These are phyloP conservation scores for Neogobius melanostomus DNA, from an alignment of 2,113 vertebrate genomes.

Conservation along the genomic window DNA sequence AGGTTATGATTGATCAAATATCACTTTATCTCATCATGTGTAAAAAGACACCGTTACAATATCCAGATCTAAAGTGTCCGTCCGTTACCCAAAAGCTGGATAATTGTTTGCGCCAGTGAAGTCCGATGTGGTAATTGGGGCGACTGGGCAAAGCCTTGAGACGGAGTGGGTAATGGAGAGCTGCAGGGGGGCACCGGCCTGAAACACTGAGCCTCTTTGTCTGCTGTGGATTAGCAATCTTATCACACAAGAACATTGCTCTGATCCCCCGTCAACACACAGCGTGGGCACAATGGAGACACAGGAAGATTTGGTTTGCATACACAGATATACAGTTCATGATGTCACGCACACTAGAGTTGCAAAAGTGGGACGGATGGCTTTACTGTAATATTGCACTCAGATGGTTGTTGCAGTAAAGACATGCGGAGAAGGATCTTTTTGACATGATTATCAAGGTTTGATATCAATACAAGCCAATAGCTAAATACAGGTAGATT, in stretches of 20 bases:
- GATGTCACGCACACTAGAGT: neutral
- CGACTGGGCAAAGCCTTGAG: conserved; percentile 47
- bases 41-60: conserved; percentile 23
- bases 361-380: neutral
- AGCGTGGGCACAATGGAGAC: conserved; percentile 27
- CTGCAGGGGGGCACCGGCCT: conserved; percentile 50
- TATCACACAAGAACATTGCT: conserved; percentile 68
- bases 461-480: too few species aligned
- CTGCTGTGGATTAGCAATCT: conserved; percentile 62
- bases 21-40: neutral
- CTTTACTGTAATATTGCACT: neutral
- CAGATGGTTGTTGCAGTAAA: too few species aligned
- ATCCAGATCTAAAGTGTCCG: conserved; percentile 27
- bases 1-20: neutral
- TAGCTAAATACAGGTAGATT: too few species aligned
- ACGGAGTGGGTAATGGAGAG: conserved; percentile 49
- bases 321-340: neutral
- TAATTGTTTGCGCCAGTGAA: conserved; percentile 60
- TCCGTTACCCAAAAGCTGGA: conserved; percentile 39
- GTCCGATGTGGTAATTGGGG: conserved; percentile 54
- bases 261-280: conserved; percentile 58
- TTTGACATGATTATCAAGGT: too few species aligned
- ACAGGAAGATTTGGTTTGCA: conserved; percentile 22
- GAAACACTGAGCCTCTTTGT: conserved; percentile 64
- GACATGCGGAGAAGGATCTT: too few species aligned